Evolutionary conservation across 2,113 vertebrate species (phyloP).

Genomic region (Marmota monax): DNA sequence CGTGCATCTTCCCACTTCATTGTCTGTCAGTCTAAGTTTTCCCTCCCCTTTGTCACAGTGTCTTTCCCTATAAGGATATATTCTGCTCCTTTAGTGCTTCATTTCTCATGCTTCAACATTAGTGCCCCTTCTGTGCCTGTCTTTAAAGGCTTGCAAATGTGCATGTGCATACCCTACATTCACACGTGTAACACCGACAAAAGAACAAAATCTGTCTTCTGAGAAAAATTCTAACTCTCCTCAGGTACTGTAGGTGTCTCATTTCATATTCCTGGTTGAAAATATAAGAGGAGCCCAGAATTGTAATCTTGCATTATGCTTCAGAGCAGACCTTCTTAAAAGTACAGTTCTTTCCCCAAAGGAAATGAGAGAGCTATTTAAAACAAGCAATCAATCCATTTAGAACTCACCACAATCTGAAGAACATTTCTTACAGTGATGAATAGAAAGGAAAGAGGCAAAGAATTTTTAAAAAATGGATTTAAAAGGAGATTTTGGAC

Average conservation of each 20-base stretch:
- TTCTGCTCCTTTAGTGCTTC: constrained; percentile 34
- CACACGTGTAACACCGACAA: not conserved
- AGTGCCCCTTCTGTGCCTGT: not conserved
- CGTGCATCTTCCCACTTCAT: constrained; percentile 56
- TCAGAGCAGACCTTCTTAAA: constrained; percentile 68
- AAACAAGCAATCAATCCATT: constrained; percentile 80
- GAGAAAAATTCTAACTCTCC: constrained; percentile 65
- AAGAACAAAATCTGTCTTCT: constrained; percentile 61
- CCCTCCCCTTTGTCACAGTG: not conserved
- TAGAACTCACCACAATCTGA: constrained; percentile 68
- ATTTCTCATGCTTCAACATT: not conserved
- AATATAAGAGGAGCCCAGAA: constrained; percentile 56
- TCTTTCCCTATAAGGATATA: constrained; percentile 61
- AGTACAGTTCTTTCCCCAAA: constrained; percentile 68
- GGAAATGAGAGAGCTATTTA: constrained; percentile 78
- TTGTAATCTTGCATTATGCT: constrained; percentile 46
- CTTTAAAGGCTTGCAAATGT: constrained; percentile 4
- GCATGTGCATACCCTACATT: not conserved
- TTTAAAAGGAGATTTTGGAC: constrained; percentile 71
- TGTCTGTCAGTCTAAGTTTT: constrained; percentile 44
- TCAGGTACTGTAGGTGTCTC: constrained; percentile 70
- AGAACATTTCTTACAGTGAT: constrained; percentile 74
- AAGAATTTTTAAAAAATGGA: constrained; percentile 45
- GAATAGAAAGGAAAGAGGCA: constrained; percentile 70
- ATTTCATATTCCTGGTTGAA: constrained; percentile 71